These are phyloP conservation scores for Atta colombica DNA, from an alignment of 1,140 invertebrate genomes.

Conservation along the genomic window DNA sequence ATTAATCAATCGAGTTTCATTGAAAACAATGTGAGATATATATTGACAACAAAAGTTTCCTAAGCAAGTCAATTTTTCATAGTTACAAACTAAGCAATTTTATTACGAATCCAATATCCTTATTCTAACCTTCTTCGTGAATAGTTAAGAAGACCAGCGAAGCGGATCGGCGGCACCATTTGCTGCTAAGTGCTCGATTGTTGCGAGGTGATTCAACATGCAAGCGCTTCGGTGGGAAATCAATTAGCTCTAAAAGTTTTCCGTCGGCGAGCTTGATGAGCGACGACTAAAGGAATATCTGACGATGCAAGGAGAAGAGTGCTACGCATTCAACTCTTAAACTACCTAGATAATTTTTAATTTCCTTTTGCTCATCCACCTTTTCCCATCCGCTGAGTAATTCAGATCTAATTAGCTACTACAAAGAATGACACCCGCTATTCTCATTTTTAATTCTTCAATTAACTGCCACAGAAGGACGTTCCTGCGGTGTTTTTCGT, in stretches of 20 bases:
- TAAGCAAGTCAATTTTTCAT: slow-evolving; percentile 7
- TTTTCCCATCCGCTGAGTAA: slow-evolving; percentile 38
- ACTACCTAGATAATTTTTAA: slow-evolving; percentile 65
- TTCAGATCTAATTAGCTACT: slow-evolving; percentile 64
- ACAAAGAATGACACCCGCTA: slow-evolving; percentile 58
- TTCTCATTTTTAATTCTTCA: slow-evolving; percentile 60
- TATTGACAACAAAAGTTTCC: background rate
- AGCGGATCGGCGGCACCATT: slow-evolving; percentile 44
- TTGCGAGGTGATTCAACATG: slow-evolving; percentile 61
- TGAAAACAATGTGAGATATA: background rate
- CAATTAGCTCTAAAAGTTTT: slow-evolving; percentile 65
- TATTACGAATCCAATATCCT: slow-evolving; percentile 19
- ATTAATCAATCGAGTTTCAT: background rate
- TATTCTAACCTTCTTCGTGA: slow-evolving; percentile 43
- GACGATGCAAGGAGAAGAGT: slow-evolving; percentile 47
- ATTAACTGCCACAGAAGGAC: slow-evolving; percentile 42
- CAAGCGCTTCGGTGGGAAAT: slow-evolving; percentile 48
- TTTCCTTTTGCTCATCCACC: slow-evolving; percentile 41
- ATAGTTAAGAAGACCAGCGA: slow-evolving; percentile 16
- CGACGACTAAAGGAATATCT: slow-evolving; percentile 56
- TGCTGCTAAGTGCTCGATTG: slow-evolving; percentile 57
- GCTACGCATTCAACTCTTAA: slow-evolving; percentile 59
- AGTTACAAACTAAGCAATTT: slow-evolving; percentile 5
- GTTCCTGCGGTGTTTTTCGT: slow-evolving; percentile 21
- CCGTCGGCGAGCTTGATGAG: slow-evolving; percentile 45